phyloP scores from a whole-genome alignment of 1,140 invertebrate species.

The Drosophila sucinea region DNA sequence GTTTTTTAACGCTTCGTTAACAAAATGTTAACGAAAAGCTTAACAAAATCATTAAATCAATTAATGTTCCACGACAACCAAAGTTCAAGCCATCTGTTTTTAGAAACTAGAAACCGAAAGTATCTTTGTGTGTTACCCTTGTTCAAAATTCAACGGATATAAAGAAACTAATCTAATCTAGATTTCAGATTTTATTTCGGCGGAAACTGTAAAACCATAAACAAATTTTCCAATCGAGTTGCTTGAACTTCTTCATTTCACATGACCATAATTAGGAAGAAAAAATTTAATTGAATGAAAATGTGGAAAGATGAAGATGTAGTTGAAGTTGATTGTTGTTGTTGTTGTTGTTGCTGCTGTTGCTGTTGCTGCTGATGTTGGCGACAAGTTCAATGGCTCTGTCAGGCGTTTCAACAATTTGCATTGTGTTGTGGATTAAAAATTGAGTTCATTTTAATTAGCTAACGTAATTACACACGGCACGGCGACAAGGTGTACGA shows the following conservation, averaged over 20 bases:
- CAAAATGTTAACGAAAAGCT: slow-evolving; percentile 53
- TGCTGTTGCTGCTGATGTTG: slow-evolving; percentile 22
- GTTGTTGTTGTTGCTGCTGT: neutral
- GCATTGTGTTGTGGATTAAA: slow-evolving; percentile 62
- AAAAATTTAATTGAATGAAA: neutral
- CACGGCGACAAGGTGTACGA: slow-evolving; percentile 41
- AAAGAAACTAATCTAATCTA: slow-evolving; percentile 33
- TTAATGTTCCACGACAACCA: slow-evolving; percentile 61
- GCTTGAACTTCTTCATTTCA: slow-evolving; percentile 7
- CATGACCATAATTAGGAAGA: neutral
- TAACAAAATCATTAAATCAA: slow-evolving; percentile 63
- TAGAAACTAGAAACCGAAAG: slow-evolving; percentile 45
- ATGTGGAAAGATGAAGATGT: neutral
- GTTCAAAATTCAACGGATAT: slow-evolving; percentile 16
- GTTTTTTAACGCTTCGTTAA: slow-evolving; percentile 70
- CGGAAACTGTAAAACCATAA: neutral
- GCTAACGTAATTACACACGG: slow-evolving; percentile 60
- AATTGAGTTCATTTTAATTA: slow-evolving; percentile 62
- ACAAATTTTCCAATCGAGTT: neutral
- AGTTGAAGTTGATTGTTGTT: neutral
- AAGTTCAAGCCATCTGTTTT: slow-evolving; percentile 28
- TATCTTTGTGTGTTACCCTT: neutral
- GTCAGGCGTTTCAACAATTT: slow-evolving; percentile 52
- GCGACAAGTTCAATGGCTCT: slow-evolving; percentile 74
- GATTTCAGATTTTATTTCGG: slow-evolving; percentile 8